phyloP scores from a whole-genome alignment of 2,797 vertebrate species.

The Miichthys miiuy region DNA sequence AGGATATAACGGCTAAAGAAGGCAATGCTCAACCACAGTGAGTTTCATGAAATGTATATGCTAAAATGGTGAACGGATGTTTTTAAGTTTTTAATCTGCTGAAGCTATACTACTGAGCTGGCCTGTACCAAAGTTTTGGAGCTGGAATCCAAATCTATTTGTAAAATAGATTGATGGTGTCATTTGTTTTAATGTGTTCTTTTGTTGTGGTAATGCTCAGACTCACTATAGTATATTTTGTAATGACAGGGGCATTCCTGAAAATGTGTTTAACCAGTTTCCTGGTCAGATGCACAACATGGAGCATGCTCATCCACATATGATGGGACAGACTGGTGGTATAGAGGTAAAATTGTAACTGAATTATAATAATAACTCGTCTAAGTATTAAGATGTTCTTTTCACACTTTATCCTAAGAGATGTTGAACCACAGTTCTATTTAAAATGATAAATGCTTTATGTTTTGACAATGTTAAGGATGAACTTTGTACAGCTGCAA shows the following conservation, averaged over 20 bases:
- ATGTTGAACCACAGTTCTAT: not conserved
- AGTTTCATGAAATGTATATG: conserved; percentile 67
- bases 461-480: not conserved
- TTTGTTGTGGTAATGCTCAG: not conserved
- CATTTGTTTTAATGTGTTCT: not conserved
- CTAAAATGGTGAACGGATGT: no score
- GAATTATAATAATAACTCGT: not conserved
- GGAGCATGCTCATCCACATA: conserved; percentile 86
- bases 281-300: conserved; percentile 82
- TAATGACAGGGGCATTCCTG: conserved; percentile 64
- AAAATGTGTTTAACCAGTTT: conserved; percentile 77
- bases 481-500: not conserved
- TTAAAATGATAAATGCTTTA: not conserved
- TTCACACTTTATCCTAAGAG: not conserved
- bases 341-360: conserved; percentile 83
- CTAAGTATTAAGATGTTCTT: not conserved
- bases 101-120: not conserved
- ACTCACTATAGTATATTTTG: conserved; percentile 23
- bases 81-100: no score
- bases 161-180: not conserved
- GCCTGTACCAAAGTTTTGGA: not conserved
- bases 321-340: conserved; percentile 83
- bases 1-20: conserved; percentile 88
- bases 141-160: not conserved
- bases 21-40: conserved; percentile 84